Evolutionary conservation across 2,888 invertebrate species (phyloP).

Genomic region (Hyalella azteca): DNA sequence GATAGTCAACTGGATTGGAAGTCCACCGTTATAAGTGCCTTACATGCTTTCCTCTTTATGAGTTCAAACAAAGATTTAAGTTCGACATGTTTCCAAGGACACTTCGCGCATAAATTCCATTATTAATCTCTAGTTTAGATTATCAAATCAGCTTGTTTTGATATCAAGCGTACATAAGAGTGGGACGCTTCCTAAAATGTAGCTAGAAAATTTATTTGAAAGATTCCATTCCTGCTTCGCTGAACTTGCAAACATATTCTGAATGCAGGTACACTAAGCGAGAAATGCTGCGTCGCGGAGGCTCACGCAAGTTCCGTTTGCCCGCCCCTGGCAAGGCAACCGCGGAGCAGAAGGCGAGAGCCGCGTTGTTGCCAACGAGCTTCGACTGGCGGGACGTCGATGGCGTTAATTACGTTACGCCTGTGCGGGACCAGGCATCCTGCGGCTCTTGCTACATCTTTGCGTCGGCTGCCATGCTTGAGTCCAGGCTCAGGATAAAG

Average conservation of each 20-base stretch:
- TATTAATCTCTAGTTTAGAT: not conserved
- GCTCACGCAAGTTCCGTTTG: conserved; percentile 61
- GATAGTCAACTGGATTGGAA: no score
- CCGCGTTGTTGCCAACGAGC: conserved; percentile 59
- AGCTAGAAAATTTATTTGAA: not conserved
- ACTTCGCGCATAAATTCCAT: no score
- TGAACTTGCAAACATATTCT: not conserved
- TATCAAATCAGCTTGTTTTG: no score
- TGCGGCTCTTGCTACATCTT: conserved; percentile 67
- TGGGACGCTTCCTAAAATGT: no score
- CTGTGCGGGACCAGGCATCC: conserved; percentile 60
- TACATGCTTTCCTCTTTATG: no score
- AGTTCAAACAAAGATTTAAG: no score
- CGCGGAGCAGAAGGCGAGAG: conserved; percentile 47
- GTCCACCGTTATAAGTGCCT: no score
- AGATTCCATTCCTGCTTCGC: not conserved
- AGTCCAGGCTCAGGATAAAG: conserved; percentile 64
- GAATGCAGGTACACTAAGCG: conserved; percentile 60
- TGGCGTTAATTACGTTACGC: conserved; percentile 61
- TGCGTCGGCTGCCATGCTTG: conserved; percentile 65
- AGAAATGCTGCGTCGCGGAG: conserved; percentile 62
- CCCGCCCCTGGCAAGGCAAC: conserved; percentile 43
- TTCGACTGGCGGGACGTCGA: conserved; percentile 63
- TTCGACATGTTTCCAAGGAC: no score
- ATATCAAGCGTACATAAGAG: no score